phyloP scores from a whole-genome alignment of 2,113 vertebrate species.

The Accipiter virgatus region DNA sequence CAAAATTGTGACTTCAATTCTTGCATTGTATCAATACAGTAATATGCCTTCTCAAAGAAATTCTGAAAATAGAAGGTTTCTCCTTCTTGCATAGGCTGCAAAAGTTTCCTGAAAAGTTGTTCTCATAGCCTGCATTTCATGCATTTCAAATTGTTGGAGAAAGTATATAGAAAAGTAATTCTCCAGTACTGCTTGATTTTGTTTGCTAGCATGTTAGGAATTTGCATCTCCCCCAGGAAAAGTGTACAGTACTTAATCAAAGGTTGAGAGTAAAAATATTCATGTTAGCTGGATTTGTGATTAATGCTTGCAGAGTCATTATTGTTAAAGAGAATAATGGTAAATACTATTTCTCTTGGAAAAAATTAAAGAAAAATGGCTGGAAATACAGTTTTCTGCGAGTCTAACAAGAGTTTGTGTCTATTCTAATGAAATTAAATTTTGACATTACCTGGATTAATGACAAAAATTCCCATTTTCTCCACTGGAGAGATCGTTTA shows the following conservation, averaged over 20 bases:
- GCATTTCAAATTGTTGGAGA: background rate
- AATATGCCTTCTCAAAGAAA: background rate
- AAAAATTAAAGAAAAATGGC: background rate
- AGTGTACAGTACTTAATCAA: background rate
- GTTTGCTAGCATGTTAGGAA: background rate
- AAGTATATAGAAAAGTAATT: background rate
- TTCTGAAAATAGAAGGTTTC: background rate
- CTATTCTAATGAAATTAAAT: background rate
- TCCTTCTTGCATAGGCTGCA: background rate
- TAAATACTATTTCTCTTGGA: background rate
- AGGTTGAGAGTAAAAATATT: background rate
- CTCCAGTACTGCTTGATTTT: background rate
- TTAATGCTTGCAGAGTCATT: background rate
- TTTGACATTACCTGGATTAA: background rate
- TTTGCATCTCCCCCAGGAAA: background rate
- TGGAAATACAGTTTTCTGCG: background rate
- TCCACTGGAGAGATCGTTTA: background rate
- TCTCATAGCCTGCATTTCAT: background rate
- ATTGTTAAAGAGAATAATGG: background rate
- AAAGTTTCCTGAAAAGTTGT: background rate
- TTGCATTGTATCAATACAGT: background rate
- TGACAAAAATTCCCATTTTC: background rate
- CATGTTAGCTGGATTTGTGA: background rate
- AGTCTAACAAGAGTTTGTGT: background rate
- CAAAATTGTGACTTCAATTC: background rate